phyloP scores from a whole-genome alignment of 2,113 vertebrate genomes.

The Lampris incognitus region DNA sequence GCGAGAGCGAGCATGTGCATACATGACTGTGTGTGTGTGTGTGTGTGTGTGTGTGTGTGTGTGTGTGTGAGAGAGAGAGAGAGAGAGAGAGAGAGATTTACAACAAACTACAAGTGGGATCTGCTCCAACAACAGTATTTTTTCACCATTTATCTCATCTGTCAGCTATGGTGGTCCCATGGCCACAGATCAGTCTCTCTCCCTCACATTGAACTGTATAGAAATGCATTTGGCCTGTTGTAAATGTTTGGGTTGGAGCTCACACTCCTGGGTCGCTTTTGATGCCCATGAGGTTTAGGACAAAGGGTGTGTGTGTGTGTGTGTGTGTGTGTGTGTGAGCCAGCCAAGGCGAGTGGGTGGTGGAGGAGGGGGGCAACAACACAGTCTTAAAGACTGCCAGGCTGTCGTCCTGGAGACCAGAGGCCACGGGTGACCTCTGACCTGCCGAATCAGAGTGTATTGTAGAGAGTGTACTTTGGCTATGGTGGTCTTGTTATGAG shows the following conservation, averaged over 20 bases:
- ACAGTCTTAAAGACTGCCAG: constrained; percentile 64
- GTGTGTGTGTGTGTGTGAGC: constrained; percentile 24
- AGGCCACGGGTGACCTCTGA: constrained; percentile 81
- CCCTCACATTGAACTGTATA: constrained; percentile 14
- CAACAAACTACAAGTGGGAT: background rate
- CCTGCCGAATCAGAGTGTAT: constrained; percentile 56
- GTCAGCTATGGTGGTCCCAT: constrained; percentile 5
- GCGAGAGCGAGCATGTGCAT: background rate
- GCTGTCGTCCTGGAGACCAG: constrained; percentile 81
- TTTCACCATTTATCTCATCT: background rate
- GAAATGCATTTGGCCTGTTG: constrained; percentile 51
- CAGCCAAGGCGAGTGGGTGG: background rate
- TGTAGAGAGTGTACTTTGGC: constrained; percentile 50
- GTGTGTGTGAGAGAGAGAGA: constrained; percentile 3
- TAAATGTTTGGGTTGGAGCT: constrained; percentile 69
- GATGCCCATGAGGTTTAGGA: constrained; percentile 63
- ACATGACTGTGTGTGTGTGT: background rate
- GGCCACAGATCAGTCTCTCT: constrained; percentile 9
- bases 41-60: background rate
- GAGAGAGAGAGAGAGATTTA: background rate
- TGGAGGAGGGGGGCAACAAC: constrained; percentile 12
- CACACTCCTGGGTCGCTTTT: constrained; percentile 55
- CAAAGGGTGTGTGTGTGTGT: constrained; percentile 63
- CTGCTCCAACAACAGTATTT: constrained; percentile 1
- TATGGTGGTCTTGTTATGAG: constrained; percentile 28